Conservation (phyloP, 2,888 invertebrate genomes). For the Lutraria lutraria region DNA sequence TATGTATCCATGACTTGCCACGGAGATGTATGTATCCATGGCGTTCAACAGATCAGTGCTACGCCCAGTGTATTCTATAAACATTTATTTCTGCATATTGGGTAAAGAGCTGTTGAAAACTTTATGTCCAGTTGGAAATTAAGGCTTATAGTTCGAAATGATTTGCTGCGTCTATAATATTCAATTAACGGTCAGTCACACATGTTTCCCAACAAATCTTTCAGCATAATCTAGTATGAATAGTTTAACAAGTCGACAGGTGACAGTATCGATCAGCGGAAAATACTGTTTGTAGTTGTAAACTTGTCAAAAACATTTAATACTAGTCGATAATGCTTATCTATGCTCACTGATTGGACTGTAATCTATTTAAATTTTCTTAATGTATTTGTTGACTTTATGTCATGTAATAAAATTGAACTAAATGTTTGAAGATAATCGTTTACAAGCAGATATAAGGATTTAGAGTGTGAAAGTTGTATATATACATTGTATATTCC, state of each 20-base stretch:
- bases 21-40: too few relatives aligned
- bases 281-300: background rate
- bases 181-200: background rate
- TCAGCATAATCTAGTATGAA: background rate
- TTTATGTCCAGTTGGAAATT: too few relatives aligned
- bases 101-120: too few relatives aligned
- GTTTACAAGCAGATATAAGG: background rate
- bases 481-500: background rate
- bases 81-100: too few relatives aligned
- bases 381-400: slow-evolving; percentile 6
- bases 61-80: too few relatives aligned
- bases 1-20: too few relatives aligned
- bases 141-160: too few relatives aligned
- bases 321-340: background rate
- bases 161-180: background rate
- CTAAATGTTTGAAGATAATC: background rate
- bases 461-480: background rate
- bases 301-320: slow-evolving; percentile 8
- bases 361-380: background rate
- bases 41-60: too few relatives aligned
- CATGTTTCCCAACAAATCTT: background rate
- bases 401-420: slow-evolving; percentile 15
- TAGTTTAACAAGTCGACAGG: background rate
- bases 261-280: background rate
- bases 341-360: background rate